phyloP scores from a whole-genome alignment of 2,797 vertebrate species.

The Lutjanus campechanus region DNA sequence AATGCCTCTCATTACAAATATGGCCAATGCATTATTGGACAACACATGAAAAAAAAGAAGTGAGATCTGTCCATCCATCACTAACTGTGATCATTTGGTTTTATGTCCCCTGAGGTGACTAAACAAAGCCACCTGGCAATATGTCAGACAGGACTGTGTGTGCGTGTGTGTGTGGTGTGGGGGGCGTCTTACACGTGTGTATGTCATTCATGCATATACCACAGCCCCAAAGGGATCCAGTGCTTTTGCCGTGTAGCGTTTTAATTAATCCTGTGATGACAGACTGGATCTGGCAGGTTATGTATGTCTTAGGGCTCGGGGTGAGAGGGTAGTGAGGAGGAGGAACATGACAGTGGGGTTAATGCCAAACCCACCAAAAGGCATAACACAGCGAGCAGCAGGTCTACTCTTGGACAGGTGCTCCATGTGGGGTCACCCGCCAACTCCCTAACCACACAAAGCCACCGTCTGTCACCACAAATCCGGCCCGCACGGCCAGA shows the following conservation, averaged over 20 bases:
- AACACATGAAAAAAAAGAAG: conserved; percentile 50
- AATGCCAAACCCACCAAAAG: conserved; percentile 74
- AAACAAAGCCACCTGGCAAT: conserved; percentile 60
- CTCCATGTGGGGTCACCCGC: conserved; percentile 67
- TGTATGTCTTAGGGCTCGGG: conserved; percentile 64
- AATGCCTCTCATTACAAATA: conserved; percentile 77
- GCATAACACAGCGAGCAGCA: conserved; percentile 63
- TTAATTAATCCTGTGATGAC: conserved; percentile 85
- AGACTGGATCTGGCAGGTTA: conserved; percentile 77
- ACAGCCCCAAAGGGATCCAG: conserved; percentile 58
- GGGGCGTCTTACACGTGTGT: conserved; percentile 32
- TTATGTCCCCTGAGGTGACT: conserved; percentile 66
- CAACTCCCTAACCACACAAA: conserved; percentile 70
- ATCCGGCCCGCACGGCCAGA: conserved; percentile 47
- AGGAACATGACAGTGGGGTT: conserved; percentile 68
- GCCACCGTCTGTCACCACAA: conserved; percentile 69
- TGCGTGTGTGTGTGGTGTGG: conserved; percentile 21
- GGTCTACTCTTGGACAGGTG: conserved; percentile 75
- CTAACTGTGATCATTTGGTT: conserved; percentile 68
- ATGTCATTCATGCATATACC: conserved; percentile 52
- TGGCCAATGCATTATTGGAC: conserved; percentile 72
- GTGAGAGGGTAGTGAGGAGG: conserved; percentile 55
- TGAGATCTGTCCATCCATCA: conserved; percentile 77
- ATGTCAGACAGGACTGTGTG: conserved; percentile 46
- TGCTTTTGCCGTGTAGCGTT: conserved; percentile 74